Evolutionary conservation across 1,140 invertebrate genomes (phyloP).

Genomic region (Dreissena rostriformis): DNA sequence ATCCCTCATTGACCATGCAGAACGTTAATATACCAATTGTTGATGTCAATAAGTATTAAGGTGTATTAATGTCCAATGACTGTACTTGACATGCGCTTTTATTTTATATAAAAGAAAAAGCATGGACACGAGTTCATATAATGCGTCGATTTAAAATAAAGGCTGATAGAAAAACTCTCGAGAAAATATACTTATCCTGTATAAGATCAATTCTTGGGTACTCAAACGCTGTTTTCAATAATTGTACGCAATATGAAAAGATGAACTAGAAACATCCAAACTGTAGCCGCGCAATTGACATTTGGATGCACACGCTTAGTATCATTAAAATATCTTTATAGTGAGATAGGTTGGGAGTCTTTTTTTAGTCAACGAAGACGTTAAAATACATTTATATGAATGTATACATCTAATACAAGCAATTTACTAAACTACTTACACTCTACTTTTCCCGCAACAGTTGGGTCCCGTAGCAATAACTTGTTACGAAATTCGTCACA

Average conservation of each 20-base stretch:
- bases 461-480: too few species aligned
- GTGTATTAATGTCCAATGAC: constrained; percentile 8
- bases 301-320: background rate
- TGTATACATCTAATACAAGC: too few species aligned
- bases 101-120: background rate
- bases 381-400: too few species aligned
- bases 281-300: constrained; percentile 19
- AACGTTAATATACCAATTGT: background rate
- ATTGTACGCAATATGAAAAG: background rate
- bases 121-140: constrained; percentile 16
- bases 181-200: constrained; percentile 32
- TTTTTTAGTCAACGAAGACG: too few species aligned
- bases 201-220: constrained; percentile 22
- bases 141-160: constrained; percentile 28
- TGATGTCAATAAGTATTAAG: constrained; percentile 12
- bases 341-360: too few species aligned
- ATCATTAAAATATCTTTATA: too few species aligned
- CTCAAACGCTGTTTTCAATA: constrained; percentile 5
- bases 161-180: constrained; percentile 24
- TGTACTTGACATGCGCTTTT: constrained; percentile 27
- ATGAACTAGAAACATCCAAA: constrained; percentile 20
- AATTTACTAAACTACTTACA: too few species aligned
- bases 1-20: constrained; percentile 15
- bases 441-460: too few species aligned
- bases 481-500: too few species aligned